Base-by-base conservation (phyloP, 35 echinoderm and acorn worm species). In the Strongylocentrotus purpuratus region DNA sequence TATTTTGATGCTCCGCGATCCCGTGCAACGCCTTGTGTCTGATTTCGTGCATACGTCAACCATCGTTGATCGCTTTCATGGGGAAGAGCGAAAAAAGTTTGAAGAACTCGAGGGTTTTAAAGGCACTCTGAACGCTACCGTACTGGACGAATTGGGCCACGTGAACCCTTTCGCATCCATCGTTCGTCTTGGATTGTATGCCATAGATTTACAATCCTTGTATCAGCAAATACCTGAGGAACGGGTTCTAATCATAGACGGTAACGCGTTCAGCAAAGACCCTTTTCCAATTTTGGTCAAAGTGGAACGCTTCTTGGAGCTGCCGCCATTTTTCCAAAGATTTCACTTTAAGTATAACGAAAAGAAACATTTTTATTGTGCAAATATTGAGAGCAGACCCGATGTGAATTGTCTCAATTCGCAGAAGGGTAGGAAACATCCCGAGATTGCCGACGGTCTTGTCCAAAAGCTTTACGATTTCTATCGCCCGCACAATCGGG, bases 1-100 rank as follows among this genome's bases (percentile, higher is more conserved):
- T 31, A 89, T 89, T 25, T 25, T 89, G 87, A 89, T 89, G 87
- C 45, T 89, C 12, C 87, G 87, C 9, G 87, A 89, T 33, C 87
- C 87, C 17, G 87, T 89, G 14, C 32, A 89, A 33, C 32, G 87
- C 12, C 33, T 89, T 4, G 45, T 89, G 20, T 89, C 87, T 9
- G 87, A 89, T 14, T 89, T n/a, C 18, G 87, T 89, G 31, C 87
- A 89, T 41, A 89, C 87, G 31, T 20, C 13, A 31, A 89, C 87
- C 87, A 46, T 41, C 25, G 45, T 20, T 7, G 14, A 18, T 9
- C 87, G 45, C 2, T 18, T 35, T 10, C 20, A 18, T 33, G 87
- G 87, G 10, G 87, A 78, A 18, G 65, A 78, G 65, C 20, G 31
- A 41, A 46, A 41, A 20, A 22, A 41, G 13, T 89, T 33, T 33